These are phyloP conservation scores for Hippocampus comes DNA, from an alignment of 2,113 vertebrate species.

Conservation along the genomic window DNA sequence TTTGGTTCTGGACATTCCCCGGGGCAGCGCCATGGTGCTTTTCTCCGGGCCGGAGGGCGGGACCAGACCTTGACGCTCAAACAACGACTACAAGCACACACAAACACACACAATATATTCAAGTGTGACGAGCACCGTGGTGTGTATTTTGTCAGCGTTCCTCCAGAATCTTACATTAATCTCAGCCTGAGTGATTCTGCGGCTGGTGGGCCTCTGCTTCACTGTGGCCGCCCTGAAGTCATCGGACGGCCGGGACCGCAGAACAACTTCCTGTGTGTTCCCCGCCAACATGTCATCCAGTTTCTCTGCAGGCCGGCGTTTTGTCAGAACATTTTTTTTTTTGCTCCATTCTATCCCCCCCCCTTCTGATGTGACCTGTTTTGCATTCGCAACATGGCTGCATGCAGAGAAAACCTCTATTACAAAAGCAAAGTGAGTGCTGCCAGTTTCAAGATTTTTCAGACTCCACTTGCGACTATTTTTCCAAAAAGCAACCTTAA, in stretches of 20 bases:
- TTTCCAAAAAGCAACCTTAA: too few species aligned
- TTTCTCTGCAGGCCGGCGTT: conserved; percentile 78
- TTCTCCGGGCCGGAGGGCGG: conserved; percentile 78
- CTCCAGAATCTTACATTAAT: conserved; percentile 78
- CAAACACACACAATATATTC: background rate
- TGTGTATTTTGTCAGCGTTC: background rate
- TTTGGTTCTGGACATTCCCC: conserved; percentile 92
- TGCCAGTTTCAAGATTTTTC: too few species aligned
- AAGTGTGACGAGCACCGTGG: background rate
- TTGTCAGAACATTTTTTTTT: background rate
- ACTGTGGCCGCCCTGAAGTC: conserved; percentile 92
- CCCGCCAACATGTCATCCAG: conserved; percentile 90
- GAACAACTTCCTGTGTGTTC: conserved; percentile 77
- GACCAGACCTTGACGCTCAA: conserved; percentile 90
- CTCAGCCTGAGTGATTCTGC: conserved; percentile 90
- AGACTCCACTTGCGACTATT: too few species aligned
- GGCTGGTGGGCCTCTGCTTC: conserved; percentile 89
- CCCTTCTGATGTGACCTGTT: too few species aligned
- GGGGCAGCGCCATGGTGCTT: conserved; percentile 83
- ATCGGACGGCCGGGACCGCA: conserved; percentile 80
- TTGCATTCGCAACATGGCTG: background rate
- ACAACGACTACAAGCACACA: conserved; percentile 77
- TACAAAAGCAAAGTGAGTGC: background rate
- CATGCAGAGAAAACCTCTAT: background rate
- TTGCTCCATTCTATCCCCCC: background rate